A percentile compares a stretch with the other conserved stretches of the same genome.
phyloP scores from a whole-genome alignment of 2,113 vertebrate species.

The Micromys minutus region DNA sequence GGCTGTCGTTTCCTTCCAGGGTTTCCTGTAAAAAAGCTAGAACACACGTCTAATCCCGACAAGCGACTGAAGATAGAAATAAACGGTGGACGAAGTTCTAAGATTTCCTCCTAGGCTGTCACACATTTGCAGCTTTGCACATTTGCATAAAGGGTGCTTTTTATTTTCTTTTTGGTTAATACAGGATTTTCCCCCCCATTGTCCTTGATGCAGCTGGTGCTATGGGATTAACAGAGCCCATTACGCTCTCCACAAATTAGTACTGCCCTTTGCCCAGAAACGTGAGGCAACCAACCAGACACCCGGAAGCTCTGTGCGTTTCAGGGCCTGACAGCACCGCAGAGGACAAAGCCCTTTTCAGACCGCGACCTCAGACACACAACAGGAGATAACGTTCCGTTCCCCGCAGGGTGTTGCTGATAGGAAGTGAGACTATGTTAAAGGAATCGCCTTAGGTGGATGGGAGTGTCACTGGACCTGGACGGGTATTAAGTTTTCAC shows the following conservation, averaged over 20 bases:
- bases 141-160: neutral
- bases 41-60: neutral
- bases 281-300: neutral
- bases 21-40: neutral
- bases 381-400: conserved; percentile 52
- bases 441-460: conserved; percentile 18
- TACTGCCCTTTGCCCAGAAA: conserved; percentile 41
- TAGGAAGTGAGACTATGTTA: conserved; percentile 53
- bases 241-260: neutral
- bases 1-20: neutral
- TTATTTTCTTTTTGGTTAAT: neutral
- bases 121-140: neutral
- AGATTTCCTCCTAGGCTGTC: neutral
- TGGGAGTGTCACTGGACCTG: neutral
- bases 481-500: neutral
- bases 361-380: neutral
- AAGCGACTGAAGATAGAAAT: neutral
- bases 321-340: neutral
- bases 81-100: neutral
- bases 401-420: neutral
- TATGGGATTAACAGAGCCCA: conserved; percentile 1
- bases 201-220: neutral
- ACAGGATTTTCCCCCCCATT: neutral
- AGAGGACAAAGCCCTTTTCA: neutral
- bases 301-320: neutral